Base-by-base conservation (phyloP, 2,888 invertebrate genomes). In the Norana najaformis region DNA sequence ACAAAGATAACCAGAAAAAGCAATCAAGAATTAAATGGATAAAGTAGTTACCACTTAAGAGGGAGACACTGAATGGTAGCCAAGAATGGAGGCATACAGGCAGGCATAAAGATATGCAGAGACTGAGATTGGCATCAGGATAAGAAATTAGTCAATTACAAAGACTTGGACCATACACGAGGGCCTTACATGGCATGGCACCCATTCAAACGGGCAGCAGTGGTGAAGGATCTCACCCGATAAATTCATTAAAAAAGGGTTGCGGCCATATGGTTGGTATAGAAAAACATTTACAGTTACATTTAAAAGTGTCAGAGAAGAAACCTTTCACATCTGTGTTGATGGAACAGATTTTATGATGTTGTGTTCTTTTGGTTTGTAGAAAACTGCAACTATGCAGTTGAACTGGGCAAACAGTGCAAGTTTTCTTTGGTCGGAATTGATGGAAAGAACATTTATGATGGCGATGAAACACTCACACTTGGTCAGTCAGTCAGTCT, bases 361-460 rank as follows among this genome's bases (percentile, higher is more conserved):
- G 69, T 69, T 30, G 16, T 88, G n/a, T 88, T 34, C 18, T 36
- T 37, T 37, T 89, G 36, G 53, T 38, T 41, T 82, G 38, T 93
- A 95, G 99, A 98, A 95, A 99, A 99, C 95, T 99, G 99, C 95
- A 99, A 99, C 95, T 99, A 99, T 95, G 99, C 98, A 0, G 98
- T 99, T 36, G 98, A 98, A 93, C 96, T 99, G 90, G 99, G 99
- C 85, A 97, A 97, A 93, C 96, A 97, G 94, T 96, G 98, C 92
- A 97, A 98, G 93, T 99, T 99, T 96, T 98, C 98, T 0, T 96
- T 99, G 90, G 99, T 99, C 38, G 99, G 99, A 91, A 99, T 99
- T 94, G 98, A 98, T 41, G 99, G 99, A 85, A 53, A 98, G 91
- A 98, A 99, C 95, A 96, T 99, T 93, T 97, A 97, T 94, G 98